Evolutionary conservation across 2,113 vertebrate genomes (phyloP).

Genomic region (Anarrhichthys ocellatus): DNA sequence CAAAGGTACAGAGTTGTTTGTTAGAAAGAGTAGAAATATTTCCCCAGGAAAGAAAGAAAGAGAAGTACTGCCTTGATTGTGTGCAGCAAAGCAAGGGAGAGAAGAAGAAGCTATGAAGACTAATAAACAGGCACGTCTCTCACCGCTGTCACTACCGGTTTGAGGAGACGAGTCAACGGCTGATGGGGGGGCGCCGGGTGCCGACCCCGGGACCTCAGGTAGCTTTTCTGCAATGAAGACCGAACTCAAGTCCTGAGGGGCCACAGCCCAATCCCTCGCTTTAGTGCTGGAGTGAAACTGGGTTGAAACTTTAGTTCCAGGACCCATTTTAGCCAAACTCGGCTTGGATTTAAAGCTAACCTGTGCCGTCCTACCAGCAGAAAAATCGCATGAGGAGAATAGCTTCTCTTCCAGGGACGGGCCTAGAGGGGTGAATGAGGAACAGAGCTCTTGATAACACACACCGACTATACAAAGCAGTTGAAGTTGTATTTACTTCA

Average conservation of each 20-base stretch:
- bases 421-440: constrained; percentile 89
- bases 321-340: constrained; percentile 78
- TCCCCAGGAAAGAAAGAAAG: constrained; percentile 35
- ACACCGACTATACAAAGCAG: not conserved
- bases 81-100: constrained; percentile 48
- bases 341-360: constrained; percentile 86
- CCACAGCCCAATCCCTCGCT: constrained; percentile 84
- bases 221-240: constrained; percentile 81
- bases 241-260: constrained; percentile 84
- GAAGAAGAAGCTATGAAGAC: constrained; percentile 50
- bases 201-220: constrained; percentile 48
- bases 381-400: constrained; percentile 89
- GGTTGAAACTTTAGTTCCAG: constrained; percentile 81
- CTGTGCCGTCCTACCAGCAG: constrained; percentile 86
- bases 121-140: constrained; percentile 79
- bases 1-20: not conserved
- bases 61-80: constrained; percentile 27
- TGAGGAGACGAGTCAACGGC: constrained; percentile 80
- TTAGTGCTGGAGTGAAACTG: constrained; percentile 86
- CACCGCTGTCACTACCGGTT: constrained; percentile 89
- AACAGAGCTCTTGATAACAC: constrained; percentile 64
- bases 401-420: constrained; percentile 93
- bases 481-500: not conserved
- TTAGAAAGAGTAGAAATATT: constrained; percentile 52
- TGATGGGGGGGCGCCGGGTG: constrained; percentile 71